Base-by-base conservation (phyloP, 35 echinoderm and acorn worm genomes). In the Diadema setosum region DNA sequence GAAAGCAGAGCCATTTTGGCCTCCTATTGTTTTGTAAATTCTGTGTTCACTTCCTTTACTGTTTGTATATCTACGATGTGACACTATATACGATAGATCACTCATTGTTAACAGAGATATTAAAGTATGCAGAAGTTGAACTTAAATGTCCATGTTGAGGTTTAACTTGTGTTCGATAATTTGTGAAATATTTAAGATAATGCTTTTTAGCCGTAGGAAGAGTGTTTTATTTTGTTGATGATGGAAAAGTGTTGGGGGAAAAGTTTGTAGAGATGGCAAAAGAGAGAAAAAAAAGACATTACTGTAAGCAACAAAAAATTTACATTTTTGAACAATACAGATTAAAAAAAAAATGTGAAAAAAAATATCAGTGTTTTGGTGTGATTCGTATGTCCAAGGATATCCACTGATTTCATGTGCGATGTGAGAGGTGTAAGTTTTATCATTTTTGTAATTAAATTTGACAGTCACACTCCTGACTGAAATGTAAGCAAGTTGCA, bases 281-380 rank as follows among this genome's bases (percentile, higher is more conserved):
- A 67, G 21, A n/a, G 30, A 34, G 37, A 34, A 34, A 67, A 67
- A 33, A 33, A 67, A 67, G 63, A 26, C 8, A 67, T 67, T 26
- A 34, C 30, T 67, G 63, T 67, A 67, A 67, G 27, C 63, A 67
- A n/a, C 63, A 67, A 67, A 67, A 61, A 67, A 67, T 67, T 67
- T 67, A 67, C 63, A 67, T 67, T 67, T 67, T 67, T 67, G 63
- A 67, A 32, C 63, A 67, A 67, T 67, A 67, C n/a, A n/a, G n/a
- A n/a, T n/a, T n/a, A n/a, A n/a, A 67, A 67, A 65, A 55, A 67
- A 67, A 67, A 67, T 67, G 63, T 33, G 63, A 34, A 67, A 67
- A 67, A 67, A 20, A 67, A 33, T 67, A 34, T 67, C 30, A 67
- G 26, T 15, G 30, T 25, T 32, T 67, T 67, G 2, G 8, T 55